These are phyloP conservation scores for Hepsetus odoe DNA, from an alignment of 2,113 vertebrate genomes.

Conservation along the genomic window DNA sequence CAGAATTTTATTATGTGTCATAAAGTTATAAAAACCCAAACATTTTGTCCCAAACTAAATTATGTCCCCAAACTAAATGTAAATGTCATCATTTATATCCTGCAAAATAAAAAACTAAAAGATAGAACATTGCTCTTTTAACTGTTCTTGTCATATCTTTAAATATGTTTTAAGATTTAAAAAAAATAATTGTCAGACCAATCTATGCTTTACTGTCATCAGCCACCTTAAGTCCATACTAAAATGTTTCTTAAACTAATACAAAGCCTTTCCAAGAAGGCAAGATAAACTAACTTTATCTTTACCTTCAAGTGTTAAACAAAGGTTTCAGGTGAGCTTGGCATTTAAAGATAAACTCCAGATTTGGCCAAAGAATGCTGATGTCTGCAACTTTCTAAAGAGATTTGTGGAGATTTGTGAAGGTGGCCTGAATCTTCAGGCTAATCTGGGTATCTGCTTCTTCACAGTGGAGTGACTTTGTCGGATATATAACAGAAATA, in stretches of 20 bases:
- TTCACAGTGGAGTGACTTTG: background rate
- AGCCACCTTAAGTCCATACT: background rate
- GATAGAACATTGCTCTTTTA: too few relatives aligned
- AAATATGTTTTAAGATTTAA: too few relatives aligned
- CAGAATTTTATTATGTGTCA: too few relatives aligned
- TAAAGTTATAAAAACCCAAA: too few relatives aligned
- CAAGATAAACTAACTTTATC: slow-evolving; percentile 6
- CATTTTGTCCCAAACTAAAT: too few relatives aligned
- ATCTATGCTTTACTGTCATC: background rate
- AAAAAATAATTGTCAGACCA: background rate
- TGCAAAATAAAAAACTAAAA: too few relatives aligned
- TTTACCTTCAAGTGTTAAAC: slow-evolving; percentile 3
- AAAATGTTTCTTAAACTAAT: slow-evolving; percentile 6
- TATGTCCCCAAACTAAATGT: too few relatives aligned
- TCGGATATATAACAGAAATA: background rate
- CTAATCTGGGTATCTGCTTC: background rate
- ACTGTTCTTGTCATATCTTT: too few relatives aligned
- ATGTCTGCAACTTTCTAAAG: slow-evolving; percentile 12
- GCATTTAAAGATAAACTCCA: slow-evolving; percentile 30
- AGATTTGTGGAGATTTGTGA: background rate
- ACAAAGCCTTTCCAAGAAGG: background rate
- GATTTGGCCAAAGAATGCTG: slow-evolving; percentile 5
- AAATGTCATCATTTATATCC: too few relatives aligned
- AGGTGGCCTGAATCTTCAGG: background rate
- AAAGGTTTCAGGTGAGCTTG: slow-evolving; percentile 9